Conservation (phyloP, 2,113 vertebrate species). For the Isichthys henryi region DNA sequence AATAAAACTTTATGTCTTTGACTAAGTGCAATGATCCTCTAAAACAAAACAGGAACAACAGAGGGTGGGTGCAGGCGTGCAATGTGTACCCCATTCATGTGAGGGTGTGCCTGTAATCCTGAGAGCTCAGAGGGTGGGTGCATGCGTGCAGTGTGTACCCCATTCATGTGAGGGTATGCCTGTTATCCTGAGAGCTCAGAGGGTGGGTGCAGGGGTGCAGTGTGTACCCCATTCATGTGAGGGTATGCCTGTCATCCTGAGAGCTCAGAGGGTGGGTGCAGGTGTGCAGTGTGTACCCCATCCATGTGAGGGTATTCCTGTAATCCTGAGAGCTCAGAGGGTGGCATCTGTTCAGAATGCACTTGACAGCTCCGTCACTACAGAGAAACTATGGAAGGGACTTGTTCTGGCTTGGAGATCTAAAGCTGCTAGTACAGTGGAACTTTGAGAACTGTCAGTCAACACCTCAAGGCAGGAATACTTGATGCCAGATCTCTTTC, state of each 20-base stretch:
- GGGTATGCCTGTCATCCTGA: neutral
- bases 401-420: neutral
- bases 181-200: neutral
- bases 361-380: neutral
- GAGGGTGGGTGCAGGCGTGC: neutral
- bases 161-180: neutral
- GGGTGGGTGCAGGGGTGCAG: neutral
- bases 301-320: neutral
- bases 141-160: neutral
- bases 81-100: neutral
- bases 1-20: neutral
- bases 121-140: neutral
- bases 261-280: neutral
- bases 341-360: neutral
- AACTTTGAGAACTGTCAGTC: conserved; percentile 25
- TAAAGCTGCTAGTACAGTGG: conserved; percentile 12
- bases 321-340: neutral
- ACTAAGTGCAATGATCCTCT: neutral
- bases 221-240: neutral
- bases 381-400: conserved; percentile 10
- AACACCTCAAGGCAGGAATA: conserved; percentile 26
- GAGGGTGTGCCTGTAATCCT: neutral
- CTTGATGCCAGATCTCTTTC: conserved; percentile 21
- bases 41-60: neutral
- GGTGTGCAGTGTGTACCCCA: neutral